Base-by-base conservation (phyloP, 2,888 invertebrate species). In the Periphyllus acericola region DNA sequence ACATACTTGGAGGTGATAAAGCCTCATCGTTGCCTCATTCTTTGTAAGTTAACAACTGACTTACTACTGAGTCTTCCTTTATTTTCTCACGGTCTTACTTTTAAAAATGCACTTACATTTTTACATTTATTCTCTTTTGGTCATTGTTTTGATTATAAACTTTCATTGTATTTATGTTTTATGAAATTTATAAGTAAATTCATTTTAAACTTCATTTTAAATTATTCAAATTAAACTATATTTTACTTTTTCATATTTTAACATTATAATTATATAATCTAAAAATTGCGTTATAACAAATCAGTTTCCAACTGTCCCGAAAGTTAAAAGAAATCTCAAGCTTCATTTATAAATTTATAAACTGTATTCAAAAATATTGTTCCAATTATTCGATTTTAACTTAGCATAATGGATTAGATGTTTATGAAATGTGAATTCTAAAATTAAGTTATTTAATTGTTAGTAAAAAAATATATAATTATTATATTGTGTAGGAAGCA, bases 401-500 rank as follows among this genome's bases (percentile, higher is more conserved):
- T 83, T 74, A 72, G 82, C 52, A 34, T 83, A 83, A 74, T 36
- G 36, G 55, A 34, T 74, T 83, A 74, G 36, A 83, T 74, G 55
- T 55, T 83, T n/a, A 74, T 52, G 17, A 83, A 72, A 72, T 74
- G 19, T 55, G 36, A 74, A 83, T 74, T 83, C 4, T 55, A 74
- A 55, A 83, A 36, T 74, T 74, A 74, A 55, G 72, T 55, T 83
- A 74, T 55, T 83, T 83, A 83, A 34, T 74, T 34, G 32, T 83
- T 36, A 74, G n/a, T 83, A 2, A 21, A 55, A 14, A n/a, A n/a
- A n/a, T n/a, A n/a, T n/a, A 46, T 46, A 34, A 29, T 82, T 34
- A 66, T 68, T 32, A 52, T 55, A 71, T 74, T 74, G n/a, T 74
- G 74, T 74, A 74, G 52, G 29, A 40, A 29, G 40, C 81, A 68